Base-by-base conservation (phyloP, 2,888 invertebrate species). In the Hemithea aestivaria region DNA sequence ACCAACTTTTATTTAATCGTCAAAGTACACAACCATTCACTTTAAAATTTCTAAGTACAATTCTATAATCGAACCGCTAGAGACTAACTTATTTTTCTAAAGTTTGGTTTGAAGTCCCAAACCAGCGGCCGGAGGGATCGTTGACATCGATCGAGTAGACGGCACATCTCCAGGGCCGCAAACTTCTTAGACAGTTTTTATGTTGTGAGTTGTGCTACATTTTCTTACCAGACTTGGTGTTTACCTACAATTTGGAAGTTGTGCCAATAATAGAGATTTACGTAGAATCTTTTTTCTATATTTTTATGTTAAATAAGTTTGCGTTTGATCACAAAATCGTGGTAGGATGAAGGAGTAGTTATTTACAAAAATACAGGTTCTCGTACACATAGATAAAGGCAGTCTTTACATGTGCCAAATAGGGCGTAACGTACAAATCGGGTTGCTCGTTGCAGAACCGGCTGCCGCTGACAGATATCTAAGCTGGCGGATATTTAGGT, bases 381-480 rank as follows among this genome's bases (percentile, higher is more conserved):
- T 2, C 5, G 3, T 16, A 16, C 16, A 16, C 5, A 16, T 16
- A 16, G 5, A 16, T 2, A 16, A 4, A 16, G 16, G 16, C 2
- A 5, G 16, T 16, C 16, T 16, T 16, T 16, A 16, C 16, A 16
- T 10, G 30, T 51, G 56, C 60, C 62, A 61, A 66, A 64, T 64
- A 59, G 61, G 48, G 62, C 66, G 62, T 63, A 61, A 52, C 52
- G 54, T 56, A 64, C 56, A 66, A 68, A 67, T 68, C 54, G 55
- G 51, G 53, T 54, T 66, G 69, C 48, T 51, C 31, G 55, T 35
- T 60, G 63, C 68, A 67, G 69, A 62, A 49, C 48, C 52, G 51
- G 27, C 58, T 70, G 68, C 47, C 27, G 41, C 53, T 55, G 71
- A 70, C 65, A 64, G 67, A 66, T 66, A 66, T 60, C 65, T 58